Evolutionary conservation across 2,113 vertebrate genomes (phyloP).

Genomic region (Siphamia tubifer): DNA sequence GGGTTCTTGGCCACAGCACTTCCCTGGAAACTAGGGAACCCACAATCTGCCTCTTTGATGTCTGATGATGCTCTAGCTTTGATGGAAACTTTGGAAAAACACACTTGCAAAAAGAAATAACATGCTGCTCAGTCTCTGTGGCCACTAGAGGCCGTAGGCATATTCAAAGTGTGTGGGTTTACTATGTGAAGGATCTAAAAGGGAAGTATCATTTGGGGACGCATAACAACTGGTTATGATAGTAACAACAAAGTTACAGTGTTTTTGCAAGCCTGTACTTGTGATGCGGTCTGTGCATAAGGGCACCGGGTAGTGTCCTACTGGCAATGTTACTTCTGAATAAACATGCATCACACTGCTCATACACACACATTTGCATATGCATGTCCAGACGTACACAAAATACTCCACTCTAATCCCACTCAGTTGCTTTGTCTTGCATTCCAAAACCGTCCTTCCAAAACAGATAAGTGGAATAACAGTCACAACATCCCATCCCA

Average conservation of each 20-base stretch:
- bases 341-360: conserved; percentile 36
- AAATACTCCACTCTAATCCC: not conserved
- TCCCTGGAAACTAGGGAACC: conserved; percentile 75
- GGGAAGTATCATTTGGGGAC: conserved; percentile 55
- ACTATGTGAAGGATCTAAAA: conserved; percentile 43
- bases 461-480: conserved; percentile 34
- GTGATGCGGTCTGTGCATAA: conserved; percentile 37
- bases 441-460: conserved; percentile 40
- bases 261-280: conserved; percentile 60
- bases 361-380: conserved; percentile 28
- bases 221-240: conserved; percentile 68
- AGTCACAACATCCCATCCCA: conserved; percentile 33
- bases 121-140: conserved; percentile 50
- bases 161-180: conserved; percentile 56
- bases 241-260: conserved; percentile 63
- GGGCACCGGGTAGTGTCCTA: conserved; percentile 36
- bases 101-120: conserved; percentile 64
- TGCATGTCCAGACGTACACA: conserved; percentile 13
- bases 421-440: conserved; percentile 23
- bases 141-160: conserved; percentile 69
- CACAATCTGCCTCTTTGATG: conserved; percentile 77
- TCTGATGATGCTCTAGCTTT: conserved; percentile 70
- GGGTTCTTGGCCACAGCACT: conserved; percentile 69
- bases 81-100: conserved; percentile 70
- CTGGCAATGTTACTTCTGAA: conserved; percentile 20